A percentile compares a stretch with the other conserved stretches of the same genome.
phyloP scores from a whole-genome alignment of 2,888 invertebrate species.

The Didymodactylos carnosus region DNA sequence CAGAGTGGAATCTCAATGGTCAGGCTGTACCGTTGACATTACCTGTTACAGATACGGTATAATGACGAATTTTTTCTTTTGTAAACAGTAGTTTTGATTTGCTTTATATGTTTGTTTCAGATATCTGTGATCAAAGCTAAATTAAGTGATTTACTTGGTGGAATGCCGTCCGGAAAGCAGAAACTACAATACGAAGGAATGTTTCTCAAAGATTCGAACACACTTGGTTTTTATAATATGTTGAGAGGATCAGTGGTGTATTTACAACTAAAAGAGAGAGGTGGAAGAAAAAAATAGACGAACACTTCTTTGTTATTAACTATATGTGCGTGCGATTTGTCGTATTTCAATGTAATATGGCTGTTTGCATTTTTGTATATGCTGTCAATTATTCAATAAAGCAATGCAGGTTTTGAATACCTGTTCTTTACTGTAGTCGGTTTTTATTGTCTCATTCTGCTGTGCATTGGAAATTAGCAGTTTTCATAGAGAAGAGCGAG shows the following conservation, averaged over 20 bases:
- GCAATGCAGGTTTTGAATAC: no score
- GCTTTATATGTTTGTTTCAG: constrained; percentile 23
- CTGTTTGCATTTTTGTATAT: no score
- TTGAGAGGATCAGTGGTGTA: constrained; percentile 60
- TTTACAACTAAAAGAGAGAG: constrained; percentile 82
- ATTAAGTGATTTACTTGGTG: constrained; percentile 58
- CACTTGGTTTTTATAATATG: constrained; percentile 84
- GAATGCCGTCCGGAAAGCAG: constrained; percentile 84
- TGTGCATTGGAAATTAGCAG: no score
- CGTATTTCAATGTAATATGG: no score
- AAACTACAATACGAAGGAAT: constrained; percentile 56
- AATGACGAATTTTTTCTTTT: not conserved
- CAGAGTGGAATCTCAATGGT: constrained; percentile 84
- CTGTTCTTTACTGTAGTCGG: no score
- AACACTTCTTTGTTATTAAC: no score
- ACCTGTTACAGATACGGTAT: constrained; percentile 49
- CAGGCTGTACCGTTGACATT: constrained; percentile 59
- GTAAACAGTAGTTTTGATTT: not conserved
- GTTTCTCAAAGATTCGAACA: constrained; percentile 89
- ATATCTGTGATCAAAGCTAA: constrained; percentile 54
- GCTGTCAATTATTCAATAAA: no score
- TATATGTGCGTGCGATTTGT: no score
- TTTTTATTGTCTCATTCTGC: no score
- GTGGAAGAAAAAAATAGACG: constrained; percentile 78
- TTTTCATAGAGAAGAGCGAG: no score